phyloP scores from a whole-genome alignment of 2,797 vertebrate genomes.

The Lophotriccus pileatus region DNA sequence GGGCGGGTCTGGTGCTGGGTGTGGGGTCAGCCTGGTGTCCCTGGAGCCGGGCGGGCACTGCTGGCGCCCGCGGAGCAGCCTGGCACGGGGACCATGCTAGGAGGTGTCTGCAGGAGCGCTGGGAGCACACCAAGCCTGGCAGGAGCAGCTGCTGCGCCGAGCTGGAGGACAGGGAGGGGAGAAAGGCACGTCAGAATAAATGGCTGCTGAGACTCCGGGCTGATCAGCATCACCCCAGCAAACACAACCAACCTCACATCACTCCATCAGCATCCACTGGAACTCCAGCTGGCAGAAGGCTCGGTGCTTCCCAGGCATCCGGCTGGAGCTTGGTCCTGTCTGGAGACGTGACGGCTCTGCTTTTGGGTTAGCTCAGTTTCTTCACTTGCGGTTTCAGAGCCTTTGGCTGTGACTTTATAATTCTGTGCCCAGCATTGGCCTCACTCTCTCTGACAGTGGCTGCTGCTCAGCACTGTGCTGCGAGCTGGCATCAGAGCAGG shows the following conservation, averaged over 20 bases:
- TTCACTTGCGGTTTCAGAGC: not conserved
- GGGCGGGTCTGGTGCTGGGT: not conserved
- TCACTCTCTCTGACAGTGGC: accelerated
- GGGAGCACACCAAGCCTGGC: not conserved
- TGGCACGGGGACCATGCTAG: conserved; percentile 11
- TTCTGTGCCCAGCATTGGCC: not conserved
- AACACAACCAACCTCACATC: not conserved
- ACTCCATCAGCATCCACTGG: not conserved
- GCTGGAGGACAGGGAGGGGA: not conserved
- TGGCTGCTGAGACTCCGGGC: accelerated
- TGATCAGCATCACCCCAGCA: not conserved
- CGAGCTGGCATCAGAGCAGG: not conserved
- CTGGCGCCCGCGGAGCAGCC: not conserved
- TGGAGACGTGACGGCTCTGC: not conserved
- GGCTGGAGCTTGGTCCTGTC: not conserved
- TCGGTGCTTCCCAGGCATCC: not conserved
- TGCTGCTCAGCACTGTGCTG: not conserved
- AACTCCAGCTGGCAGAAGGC: not conserved
- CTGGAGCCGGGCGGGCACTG: not conserved
- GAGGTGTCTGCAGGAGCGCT: not conserved
- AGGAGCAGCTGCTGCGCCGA: not conserved
- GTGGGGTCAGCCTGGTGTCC: conserved; percentile 12
- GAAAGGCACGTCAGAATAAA: not conserved
- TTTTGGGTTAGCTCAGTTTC: not conserved
- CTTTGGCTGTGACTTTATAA: not conserved